A percentile compares a stretch with the other conserved stretches of the same genome.
Conservation (phyloP, 2,113 vertebrate genomes). For the human region GRCh38 chr11:2113001-2113500, state of each 20-base stretch:
- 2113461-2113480: too few relatives aligned
- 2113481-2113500: too few relatives aligned
- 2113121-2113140: accelerated
- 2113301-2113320: accelerated
- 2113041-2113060: background rate
- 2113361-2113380: too few relatives aligned
- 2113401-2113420: too few relatives aligned
- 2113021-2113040: too few relatives aligned
- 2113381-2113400: too few relatives aligned
- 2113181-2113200: accelerated
- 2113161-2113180: accelerated
- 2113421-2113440: too few relatives aligned
- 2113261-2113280: accelerated
- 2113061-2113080: background rate
- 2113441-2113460: too few relatives aligned
- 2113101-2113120: accelerated
- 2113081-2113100: accelerated
- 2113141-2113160: accelerated
- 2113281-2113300: accelerated
- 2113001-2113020: too few relatives aligned
- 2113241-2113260: background rate
- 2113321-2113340: too few relatives aligned
- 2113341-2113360: too few relatives aligned
- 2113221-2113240: accelerated
- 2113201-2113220: accelerated